Conservation (phyloP, 2,797 vertebrate species). For the Decapterus maruadsi region DNA sequence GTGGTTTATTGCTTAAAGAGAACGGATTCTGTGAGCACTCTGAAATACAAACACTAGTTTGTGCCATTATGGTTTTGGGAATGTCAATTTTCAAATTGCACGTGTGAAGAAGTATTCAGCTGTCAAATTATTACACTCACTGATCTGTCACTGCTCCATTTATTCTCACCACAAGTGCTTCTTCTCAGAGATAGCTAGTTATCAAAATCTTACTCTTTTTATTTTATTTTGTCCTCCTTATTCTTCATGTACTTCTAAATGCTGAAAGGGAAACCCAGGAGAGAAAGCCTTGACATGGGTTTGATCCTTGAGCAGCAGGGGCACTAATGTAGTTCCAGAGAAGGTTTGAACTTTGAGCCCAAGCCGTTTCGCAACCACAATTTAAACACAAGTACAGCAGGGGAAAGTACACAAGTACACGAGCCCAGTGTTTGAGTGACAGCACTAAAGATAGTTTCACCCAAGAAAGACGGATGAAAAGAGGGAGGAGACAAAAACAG, state of each 20-base stretch:
- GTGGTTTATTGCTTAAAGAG: conserved; percentile 28
- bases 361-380: conserved; percentile 23
- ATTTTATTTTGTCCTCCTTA: not conserved
- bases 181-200: conserved; percentile 23
- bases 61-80: conserved; percentile 38
- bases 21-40: conserved; percentile 16
- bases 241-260: not conserved
- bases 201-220: conserved; percentile 14
- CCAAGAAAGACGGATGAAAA: conserved; percentile 10
- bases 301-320: conserved; percentile 1
- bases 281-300: conserved; percentile 14
- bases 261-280: conserved; percentile 4
- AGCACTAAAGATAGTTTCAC: conserved; percentile 6
- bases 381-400: conserved; percentile 17
- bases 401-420: conserved; percentile 7
- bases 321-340: conserved; percentile 28
- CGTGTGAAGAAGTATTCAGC: conserved; percentile 42
- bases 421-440: conserved; percentile 27
- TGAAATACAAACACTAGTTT: conserved; percentile 51
- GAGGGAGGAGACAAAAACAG: not conserved
- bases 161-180: conserved; percentile 28
- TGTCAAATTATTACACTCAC: conserved; percentile 45
- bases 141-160: conserved; percentile 41
- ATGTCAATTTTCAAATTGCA: conserved; percentile 56
- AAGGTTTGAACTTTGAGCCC: conserved; percentile 29